Evolutionary conservation across 2,113 vertebrate genomes (phyloP).

Genomic region (Trematomus loennbergii): DNA sequence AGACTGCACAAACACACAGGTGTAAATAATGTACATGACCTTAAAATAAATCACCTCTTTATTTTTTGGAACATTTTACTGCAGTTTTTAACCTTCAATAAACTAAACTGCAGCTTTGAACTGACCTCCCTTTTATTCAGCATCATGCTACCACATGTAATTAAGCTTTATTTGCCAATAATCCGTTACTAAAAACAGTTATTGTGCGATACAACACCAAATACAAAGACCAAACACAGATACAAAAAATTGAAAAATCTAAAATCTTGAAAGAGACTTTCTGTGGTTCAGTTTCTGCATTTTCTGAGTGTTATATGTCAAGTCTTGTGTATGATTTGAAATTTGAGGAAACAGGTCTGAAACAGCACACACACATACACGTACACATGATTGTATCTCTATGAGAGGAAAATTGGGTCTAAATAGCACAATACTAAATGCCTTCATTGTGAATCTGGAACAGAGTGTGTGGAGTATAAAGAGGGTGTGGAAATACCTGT

Average conservation of each 20-base stretch:
- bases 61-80: background rate
- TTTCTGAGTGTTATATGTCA: background rate
- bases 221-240: background rate
- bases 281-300: background rate
- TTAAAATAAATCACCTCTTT: background rate
- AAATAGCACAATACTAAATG: slow-evolving; percentile 4
- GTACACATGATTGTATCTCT: slow-evolving; percentile 34
- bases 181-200: background rate
- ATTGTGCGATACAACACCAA: background rate
- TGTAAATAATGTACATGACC: no score
- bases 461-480: background rate
- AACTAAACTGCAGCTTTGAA: background rate
- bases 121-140: background rate
- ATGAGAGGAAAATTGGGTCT: slow-evolving; percentile 9
- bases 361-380: slow-evolving; percentile 6
- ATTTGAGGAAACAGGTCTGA: slow-evolving; percentile 15
- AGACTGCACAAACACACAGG: no score
- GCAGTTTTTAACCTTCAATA: background rate
- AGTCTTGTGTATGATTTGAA: slow-evolving; percentile 32
- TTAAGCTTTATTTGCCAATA: background rate
- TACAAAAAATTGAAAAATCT: background rate
- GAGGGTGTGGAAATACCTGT: slow-evolving; percentile 13
- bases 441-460: slow-evolving; percentile 1
- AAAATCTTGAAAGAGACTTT: background rate
- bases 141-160: no score